Evolutionary conservation across 1,140 invertebrate genomes (phyloP).

Genomic region (Habropoda laboriosa): DNA sequence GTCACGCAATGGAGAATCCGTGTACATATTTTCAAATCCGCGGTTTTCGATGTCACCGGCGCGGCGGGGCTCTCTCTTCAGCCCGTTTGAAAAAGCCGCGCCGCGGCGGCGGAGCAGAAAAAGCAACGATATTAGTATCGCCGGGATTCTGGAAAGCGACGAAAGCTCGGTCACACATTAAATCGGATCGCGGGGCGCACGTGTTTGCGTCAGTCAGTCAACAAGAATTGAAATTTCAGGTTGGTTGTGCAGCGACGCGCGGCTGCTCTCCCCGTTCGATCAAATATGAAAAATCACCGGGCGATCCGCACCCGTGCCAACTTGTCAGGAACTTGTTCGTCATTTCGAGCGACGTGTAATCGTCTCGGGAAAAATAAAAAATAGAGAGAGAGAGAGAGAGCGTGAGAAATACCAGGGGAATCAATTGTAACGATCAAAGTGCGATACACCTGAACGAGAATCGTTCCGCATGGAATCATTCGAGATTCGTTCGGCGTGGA

Average conservation of each 20-base stretch:
- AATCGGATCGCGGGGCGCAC: not conserved
- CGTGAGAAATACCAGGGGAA: not conserved
- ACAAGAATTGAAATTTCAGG: constrained; percentile 37
- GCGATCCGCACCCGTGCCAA: not conserved
- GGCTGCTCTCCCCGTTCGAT: constrained; percentile 5
- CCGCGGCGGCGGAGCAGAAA: not conserved
- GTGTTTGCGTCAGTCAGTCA: not conserved
- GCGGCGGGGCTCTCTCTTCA: too few relatives aligned
- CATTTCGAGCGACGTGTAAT: not conserved
- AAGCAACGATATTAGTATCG: constrained; percentile 16
- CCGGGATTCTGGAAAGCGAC: not conserved
- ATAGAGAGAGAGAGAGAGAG: too few relatives aligned
- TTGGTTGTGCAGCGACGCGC: constrained; percentile 10
- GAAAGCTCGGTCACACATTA: constrained; percentile 22
- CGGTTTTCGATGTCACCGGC: not conserved
- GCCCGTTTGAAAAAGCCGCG: too few relatives aligned
- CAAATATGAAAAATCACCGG: constrained; percentile 29
- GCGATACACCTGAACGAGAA: not conserved
- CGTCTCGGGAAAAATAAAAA: not conserved
- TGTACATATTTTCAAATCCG: too few relatives aligned
- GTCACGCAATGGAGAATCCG: not conserved
- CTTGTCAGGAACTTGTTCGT: constrained; percentile 26
- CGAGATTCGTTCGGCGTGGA: not conserved
- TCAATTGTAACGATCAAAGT: not conserved
- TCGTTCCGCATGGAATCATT: not conserved